These are phyloP conservation scores for Aptenodytes patagonicus DNA, from an alignment of 2,113 vertebrate genomes.

Conservation along the genomic window DNA sequence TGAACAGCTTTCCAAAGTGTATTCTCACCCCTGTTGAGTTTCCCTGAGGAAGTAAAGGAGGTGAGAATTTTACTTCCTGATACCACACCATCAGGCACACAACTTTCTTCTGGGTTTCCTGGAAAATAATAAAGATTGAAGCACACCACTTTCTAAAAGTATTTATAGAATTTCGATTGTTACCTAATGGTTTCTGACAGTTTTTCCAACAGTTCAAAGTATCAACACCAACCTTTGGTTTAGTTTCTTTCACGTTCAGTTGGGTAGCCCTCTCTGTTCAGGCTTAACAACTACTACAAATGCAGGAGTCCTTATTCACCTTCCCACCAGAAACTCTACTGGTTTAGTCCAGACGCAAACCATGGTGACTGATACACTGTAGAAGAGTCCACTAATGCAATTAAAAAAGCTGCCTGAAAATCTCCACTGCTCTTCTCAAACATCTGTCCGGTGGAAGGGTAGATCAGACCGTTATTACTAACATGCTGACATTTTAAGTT, in stretches of 20 bases:
- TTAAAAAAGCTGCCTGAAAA: neutral
- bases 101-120: neutral
- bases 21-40: neutral
- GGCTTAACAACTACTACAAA: neutral
- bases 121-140: neutral
- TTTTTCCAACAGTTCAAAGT: neutral
- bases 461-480: neutral
- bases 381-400: neutral
- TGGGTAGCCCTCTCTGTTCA: neutral
- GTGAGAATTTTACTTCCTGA: neutral
- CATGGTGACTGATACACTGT: fast-evolving
- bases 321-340: neutral
- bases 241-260: neutral
- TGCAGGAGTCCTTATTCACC: neutral
- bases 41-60: neutral
- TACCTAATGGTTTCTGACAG: neutral
- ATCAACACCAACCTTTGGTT: neutral
- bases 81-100: neutral
- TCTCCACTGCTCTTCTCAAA: neutral
- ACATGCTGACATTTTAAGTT: neutral
- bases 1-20: neutral
- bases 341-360: neutral
- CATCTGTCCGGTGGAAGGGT: neutral
- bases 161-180: neutral
- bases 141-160: neutral